Base-by-base conservation (phyloP, 2,888 invertebrate species). In the Tenthredo distinguenda region DNA sequence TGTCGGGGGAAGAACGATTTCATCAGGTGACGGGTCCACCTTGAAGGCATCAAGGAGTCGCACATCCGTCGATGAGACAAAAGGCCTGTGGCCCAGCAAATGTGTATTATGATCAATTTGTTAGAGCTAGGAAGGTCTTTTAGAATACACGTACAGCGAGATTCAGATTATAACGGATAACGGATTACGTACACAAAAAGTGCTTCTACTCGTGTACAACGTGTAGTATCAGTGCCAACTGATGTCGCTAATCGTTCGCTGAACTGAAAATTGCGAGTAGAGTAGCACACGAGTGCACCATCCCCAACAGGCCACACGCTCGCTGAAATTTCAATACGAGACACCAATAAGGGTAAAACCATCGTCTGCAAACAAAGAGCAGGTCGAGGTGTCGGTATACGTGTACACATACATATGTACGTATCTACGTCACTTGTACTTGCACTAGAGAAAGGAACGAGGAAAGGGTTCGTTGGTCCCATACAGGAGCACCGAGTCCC, bases 401-500 rank as follows among this genome's bases (percentile, higher is more conserved):
- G 12, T 74, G 9, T n/a, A n/a, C n/a, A n/a, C n/a, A n/a, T n/a
- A n/a, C 31, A 76, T 50, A 37, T 5, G 55, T 34, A 55, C 77
- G 26, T 50, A 31, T 47, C 15, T 40, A 77, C 4, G 15, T 77
- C 5, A 50, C 31, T 50, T 47, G 31, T 31, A 31, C 12, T 5
- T 31, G 50, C 77, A 50, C 77, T 77, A 55, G 55, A 77, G n/a
- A 68, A 15, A 34, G 77, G 34, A 77, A 77, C 10, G 55, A 47
- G 55, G 26, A 55, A 77, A 77, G 77, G 55, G 34, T 77, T 77
- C 50, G 77, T 77, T 55, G 76, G 77, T 50, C 47, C 55, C 34
- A 55, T 34, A 21, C 21, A 31, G 55, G 18, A 77, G 50, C 34
- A 77, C 26, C 31, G 77, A 50, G 77, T 34, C 77, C n/a, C 34